These are phyloP conservation scores for Poeciliopsis infans DNA, from an alignment of 2,797 vertebrate species.

Conservation along the genomic window DNA sequence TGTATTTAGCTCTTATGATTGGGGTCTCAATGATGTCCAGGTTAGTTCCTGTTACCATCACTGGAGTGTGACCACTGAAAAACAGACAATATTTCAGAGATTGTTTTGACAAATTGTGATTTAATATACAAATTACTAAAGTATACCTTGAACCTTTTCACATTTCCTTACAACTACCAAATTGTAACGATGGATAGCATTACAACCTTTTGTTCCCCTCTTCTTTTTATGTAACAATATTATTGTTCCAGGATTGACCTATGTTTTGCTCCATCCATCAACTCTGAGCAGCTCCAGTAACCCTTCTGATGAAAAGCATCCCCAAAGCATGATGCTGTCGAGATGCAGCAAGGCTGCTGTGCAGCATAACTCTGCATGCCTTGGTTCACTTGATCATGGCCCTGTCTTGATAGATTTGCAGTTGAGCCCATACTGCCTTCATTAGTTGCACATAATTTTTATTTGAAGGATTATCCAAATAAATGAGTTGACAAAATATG, in stretches of 20 bases:
- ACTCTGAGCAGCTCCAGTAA: neutral
- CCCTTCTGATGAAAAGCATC: neutral
- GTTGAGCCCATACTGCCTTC: neutral
- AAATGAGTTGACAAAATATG: neutral
- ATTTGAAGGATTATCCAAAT: neutral
- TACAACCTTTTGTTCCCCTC: too few species aligned
- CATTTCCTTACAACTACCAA: neutral
- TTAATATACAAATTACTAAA: neutral
- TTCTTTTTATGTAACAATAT: too few species aligned
- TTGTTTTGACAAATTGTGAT: constrained; percentile 20
- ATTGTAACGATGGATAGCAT: too few species aligned
- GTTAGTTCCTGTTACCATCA: constrained; percentile 94
- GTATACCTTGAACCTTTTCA: neutral
- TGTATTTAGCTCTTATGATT: constrained; percentile 94
- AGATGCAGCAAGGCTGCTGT: neutral
- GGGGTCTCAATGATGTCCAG: constrained; percentile 97
- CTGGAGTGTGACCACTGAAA: constrained; percentile 92
- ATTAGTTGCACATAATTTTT: neutral
- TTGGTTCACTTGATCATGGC: too few species aligned
- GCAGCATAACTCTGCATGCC: neutral
- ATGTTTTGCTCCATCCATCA: neutral
- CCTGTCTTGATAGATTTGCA: neutral
- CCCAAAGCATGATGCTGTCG: neutral
- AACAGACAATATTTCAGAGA: neutral
- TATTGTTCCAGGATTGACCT: neutral